These are phyloP conservation scores for Sisor rabdophorus DNA, from an alignment of 2,113 vertebrate genomes.

Conservation along the genomic window DNA sequence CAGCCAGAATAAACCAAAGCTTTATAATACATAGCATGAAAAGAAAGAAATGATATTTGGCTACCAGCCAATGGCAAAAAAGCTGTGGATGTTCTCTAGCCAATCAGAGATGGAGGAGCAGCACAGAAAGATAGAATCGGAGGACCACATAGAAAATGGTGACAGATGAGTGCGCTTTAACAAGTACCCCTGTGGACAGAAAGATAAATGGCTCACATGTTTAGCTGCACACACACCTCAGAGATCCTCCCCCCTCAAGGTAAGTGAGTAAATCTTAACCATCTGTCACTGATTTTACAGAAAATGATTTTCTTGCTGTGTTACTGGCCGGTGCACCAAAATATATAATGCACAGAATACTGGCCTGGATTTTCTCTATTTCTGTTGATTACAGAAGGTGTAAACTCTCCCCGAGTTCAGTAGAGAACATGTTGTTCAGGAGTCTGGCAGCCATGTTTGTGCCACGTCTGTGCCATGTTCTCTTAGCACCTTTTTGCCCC, in stretches of 20 bases:
- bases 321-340: not conserved
- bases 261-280: conserved; percentile 15
- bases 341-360: not conserved
- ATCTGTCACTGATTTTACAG: conserved; percentile 28
- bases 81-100: conserved; percentile 1
- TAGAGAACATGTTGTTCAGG: conserved; percentile 21
- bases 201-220: conserved; percentile 7
- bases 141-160: conserved; percentile 29
- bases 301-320: conserved; percentile 18
- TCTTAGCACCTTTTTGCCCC: conserved; percentile 15
- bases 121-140: conserved; percentile 8
- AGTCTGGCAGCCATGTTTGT: conserved; percentile 14
- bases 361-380: not conserved
- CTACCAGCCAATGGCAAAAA: conserved; percentile 15
- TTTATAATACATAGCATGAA: conserved; percentile 11
- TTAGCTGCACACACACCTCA: conserved; percentile 6
- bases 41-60: conserved; percentile 18
- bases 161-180: not conserved
- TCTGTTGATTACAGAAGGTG: conserved; percentile 15
- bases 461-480: conserved; percentile 21
- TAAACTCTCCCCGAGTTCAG: conserved; percentile 1
- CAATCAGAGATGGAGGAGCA: conserved; percentile 26
- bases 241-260: not conserved
- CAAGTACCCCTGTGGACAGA: conserved; percentile 5
- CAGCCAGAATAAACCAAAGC: conserved; percentile 19